A percentile compares a stretch with the other conserved stretches of the same genome.
phyloP scores from a whole-genome alignment of 2,113 vertebrate species.

The Pedetes capensis region DNA sequence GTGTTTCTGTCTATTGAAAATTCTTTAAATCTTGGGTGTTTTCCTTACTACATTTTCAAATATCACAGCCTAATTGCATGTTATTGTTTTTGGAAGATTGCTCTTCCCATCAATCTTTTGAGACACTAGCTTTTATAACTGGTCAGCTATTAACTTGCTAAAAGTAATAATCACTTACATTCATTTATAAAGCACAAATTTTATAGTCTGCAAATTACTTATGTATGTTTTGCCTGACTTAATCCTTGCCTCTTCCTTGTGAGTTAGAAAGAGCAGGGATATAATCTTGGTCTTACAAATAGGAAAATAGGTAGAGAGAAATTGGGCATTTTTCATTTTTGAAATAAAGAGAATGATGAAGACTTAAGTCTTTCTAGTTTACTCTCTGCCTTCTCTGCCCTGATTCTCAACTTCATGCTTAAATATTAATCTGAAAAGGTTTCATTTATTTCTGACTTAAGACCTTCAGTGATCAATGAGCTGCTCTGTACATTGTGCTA shows the following conservation, averaged over 20 bases:
- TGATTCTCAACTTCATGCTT: not conserved
- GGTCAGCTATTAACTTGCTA: not conserved
- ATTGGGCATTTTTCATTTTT: not conserved
- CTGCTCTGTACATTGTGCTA: not conserved
- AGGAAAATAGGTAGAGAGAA: not conserved
- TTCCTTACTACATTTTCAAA: not conserved
- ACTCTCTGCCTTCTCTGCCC: accelerated
- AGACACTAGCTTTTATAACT: not conserved
- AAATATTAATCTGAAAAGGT: not conserved
- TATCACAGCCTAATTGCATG: not conserved
- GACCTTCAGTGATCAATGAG: not conserved
- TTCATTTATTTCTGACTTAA: not conserved
- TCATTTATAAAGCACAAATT: not conserved
- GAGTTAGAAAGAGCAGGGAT: not conserved
- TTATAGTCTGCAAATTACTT: not conserved
- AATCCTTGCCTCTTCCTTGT: not conserved
- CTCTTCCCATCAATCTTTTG: not conserved
- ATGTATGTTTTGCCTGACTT: not conserved
- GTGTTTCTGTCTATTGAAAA: not conserved
- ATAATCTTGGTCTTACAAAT: not conserved
- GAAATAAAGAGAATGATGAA: not conserved
- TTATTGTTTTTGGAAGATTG: not conserved
- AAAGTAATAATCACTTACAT: not conserved
- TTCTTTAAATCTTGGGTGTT: not conserved
- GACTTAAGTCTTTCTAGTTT: not conserved